Evolutionary conservation across 2,797 vertebrate genomes (phyloP), one percentile per base, ranked within the genome.

Genomic region (Pteronotus mesoamericanus): DNA sequence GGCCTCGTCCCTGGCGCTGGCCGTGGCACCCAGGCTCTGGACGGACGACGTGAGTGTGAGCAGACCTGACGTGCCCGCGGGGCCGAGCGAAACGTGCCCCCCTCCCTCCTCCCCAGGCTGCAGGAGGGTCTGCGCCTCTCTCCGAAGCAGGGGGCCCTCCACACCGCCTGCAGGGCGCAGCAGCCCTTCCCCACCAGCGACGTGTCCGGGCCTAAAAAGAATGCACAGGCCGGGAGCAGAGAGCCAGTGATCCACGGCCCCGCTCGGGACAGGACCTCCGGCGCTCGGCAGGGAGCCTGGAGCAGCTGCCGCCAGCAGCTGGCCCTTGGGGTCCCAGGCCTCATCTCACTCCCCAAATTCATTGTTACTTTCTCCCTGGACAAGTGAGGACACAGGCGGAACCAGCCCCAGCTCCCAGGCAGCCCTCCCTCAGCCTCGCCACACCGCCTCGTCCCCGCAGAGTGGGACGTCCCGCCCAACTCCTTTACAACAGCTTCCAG

Each of bases 71-170:
- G 0, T 1, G 19, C 48, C 88, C 21, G 3, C 1, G 6, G 15
- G 74, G 86, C 72, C 83, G 72, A 84, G 42, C 69, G 68, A 84
- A 87, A 87, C 22, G 53, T 34, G 57, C 18, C 80, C 61, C 48
- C 22, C 4, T 21, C 68, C n/a, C 11, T 11, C 66, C 69, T n/a
- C 10, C 57, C 8, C 18, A 29, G 12, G 77, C 34, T 12, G 16
- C 9, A 51, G 64, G 32, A 59, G 11, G 9, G 66, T 77, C n/a
- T 51, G 26, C 8, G n/a, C 18, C 18, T 3, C 71, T 44, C 69
- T 55, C n/a, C 6, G 12, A 14, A 7, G 32, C n/a, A n/a, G 16
- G 44, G 42, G 22, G 12, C 55, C 18, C 51, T 42, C 59, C 4
- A 2, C 7, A 9, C 26, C 22, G 83, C 29, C 59, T 5, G 0